Evolutionary conservation across 2,797 vertebrate species (phyloP).

Genomic region (Meriones psammophilus): DNA sequence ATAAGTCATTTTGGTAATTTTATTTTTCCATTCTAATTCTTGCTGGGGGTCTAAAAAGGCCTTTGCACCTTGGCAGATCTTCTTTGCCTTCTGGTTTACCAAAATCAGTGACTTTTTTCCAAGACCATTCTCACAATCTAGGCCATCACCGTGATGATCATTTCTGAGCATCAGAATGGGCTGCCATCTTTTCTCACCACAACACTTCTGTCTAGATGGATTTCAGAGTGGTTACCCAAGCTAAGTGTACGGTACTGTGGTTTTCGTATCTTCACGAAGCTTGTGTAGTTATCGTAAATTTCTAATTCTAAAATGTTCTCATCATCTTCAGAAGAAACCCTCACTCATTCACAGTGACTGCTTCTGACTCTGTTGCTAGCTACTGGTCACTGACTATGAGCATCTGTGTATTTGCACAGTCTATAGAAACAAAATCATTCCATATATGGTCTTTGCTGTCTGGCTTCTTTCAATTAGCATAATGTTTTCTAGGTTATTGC

Average conservation of each 20-base stretch:
- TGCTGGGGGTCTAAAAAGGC: slow-evolving; percentile 5
- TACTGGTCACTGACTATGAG: background rate
- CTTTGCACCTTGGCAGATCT: slow-evolving; percentile 13
- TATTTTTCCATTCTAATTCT: slow-evolving; percentile 46
- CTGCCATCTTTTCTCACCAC: background rate
- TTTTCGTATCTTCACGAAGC: slow-evolving; percentile 8
- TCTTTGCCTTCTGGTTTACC: background rate
- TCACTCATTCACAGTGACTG: background rate
- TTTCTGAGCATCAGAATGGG: background rate
- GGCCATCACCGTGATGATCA: background rate
- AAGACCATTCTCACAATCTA: background rate
- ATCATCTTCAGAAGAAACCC: background rate
- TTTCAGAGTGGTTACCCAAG: background rate
- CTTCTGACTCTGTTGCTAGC: too few relatives aligned
- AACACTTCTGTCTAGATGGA: background rate
- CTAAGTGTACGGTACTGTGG: background rate
- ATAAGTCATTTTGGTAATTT: slow-evolving; percentile 60
- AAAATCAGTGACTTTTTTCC: slow-evolving; percentile 28
- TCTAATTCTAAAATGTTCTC: slow-evolving; percentile 12
- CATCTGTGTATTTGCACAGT: background rate
- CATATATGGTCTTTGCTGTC: background rate
- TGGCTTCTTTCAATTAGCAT: background rate
- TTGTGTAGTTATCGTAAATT: background rate
- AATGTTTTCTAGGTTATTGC: background rate
- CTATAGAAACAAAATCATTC: background rate